Evolutionary conservation across 2,113 vertebrate genomes (phyloP), one percentile per base, ranked within the genome.

Genomic region (Dromaius novaehollandiae): DNA sequence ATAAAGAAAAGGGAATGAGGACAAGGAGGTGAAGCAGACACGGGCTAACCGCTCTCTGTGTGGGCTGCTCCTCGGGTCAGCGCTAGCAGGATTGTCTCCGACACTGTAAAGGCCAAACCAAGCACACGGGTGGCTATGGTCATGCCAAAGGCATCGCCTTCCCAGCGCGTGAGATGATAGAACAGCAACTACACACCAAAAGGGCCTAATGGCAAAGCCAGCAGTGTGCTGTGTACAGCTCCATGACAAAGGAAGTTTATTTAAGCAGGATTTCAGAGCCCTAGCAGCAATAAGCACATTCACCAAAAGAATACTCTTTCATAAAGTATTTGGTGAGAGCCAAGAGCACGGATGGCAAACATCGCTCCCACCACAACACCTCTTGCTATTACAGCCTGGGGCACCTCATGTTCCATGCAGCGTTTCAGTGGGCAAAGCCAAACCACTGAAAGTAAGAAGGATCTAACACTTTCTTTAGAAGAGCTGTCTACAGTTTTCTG

Each of bases 161-260:
- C 51, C 34, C 24, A 68, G 40, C 32, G 13, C 0, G 0, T 8
- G 56, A 53, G 44, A 55, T 0, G 2, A 65, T 0, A 3, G 17
- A 85, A 79, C 7, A 66, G 30, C 65, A 90, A 22, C 24, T 3
- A 5, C 1, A 2, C 46, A 65, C n/a, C 30, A 69, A 4, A 56
- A 66, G 21, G 14, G 60, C 17, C 55, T 44, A 48, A 38, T 34
- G 90, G 46, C 56, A 91, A 14, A 60, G 63, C 32, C 82, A 90
- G 14, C 44, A 42, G 21, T 1, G 3, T 38, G 64, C 7, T 3
- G 0, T 32, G 34, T 24, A 44, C 36, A 93, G 22, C 13, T 69
- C 19, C 64, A 60, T 50, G 42, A 11, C 48, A 42, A 12, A 78
- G 80, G 6, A 74, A 30, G 22, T 56, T 74, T 24, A 50, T 17